A percentile compares a stretch with the other conserved stretches of the same genome.
These are phyloP conservation scores for Ctenopoma multispine DNA, from an alignment of 2,797 vertebrate genomes.

Conservation along the genomic window DNA sequence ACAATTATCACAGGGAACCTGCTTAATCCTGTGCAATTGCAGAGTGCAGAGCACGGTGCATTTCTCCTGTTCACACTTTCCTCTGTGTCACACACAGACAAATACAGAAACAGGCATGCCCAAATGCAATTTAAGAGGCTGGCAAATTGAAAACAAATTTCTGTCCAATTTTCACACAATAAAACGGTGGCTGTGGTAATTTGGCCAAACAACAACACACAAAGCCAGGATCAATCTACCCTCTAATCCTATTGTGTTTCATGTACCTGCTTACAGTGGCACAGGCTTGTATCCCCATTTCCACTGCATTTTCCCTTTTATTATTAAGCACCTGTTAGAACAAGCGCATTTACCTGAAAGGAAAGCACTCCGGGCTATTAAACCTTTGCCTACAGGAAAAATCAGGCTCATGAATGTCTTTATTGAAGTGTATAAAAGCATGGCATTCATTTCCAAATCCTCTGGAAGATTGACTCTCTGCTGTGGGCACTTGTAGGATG, in stretches of 20 bases:
- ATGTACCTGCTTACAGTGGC: constrained; percentile 78
- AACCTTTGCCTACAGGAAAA: constrained; percentile 59
- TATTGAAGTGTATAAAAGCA: constrained; percentile 54
- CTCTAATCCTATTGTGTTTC: constrained; percentile 79
- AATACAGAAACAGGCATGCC: constrained; percentile 48
- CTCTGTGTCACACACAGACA: constrained; percentile 27
- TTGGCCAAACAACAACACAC: constrained; percentile 70
- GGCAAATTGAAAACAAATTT: constrained; percentile 79
- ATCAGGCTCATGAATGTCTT: constrained; percentile 59
- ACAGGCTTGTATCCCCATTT: constrained; percentile 67
- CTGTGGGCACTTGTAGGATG: constrained; percentile 31
- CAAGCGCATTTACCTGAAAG: constrained; percentile 72
- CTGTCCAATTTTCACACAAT: constrained; percentile 78
- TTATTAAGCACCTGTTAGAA: constrained; percentile 82
- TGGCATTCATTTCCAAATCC: constrained; percentile 46
- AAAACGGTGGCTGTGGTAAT: constrained; percentile 69
- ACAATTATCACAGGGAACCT: constrained; percentile 57
- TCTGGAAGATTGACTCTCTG: constrained; percentile 36
- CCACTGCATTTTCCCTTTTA: constrained; percentile 56
- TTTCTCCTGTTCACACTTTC: constrained; percentile 32
- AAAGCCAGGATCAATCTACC: constrained; percentile 78
- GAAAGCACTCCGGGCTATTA: constrained; percentile 71
- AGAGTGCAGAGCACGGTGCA: constrained; percentile 17
- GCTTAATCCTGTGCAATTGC: constrained; percentile 67
- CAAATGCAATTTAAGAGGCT: constrained; percentile 64